Base-by-base conservation (phyloP, 2,113 vertebrate genomes). In the Perccottus glenii region DNA sequence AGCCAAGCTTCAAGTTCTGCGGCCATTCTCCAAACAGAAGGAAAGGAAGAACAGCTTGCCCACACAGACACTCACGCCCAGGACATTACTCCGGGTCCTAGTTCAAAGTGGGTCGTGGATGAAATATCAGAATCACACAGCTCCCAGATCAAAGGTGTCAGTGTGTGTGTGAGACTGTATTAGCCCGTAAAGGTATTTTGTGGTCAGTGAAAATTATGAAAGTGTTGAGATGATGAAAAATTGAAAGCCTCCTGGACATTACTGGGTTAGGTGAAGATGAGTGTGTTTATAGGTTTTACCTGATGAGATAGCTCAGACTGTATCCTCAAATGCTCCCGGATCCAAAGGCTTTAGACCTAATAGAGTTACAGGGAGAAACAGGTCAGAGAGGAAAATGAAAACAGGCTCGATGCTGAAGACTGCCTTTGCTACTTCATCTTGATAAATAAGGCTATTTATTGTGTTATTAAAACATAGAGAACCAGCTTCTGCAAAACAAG, bases 31-130 rank as follows among this genome's bases (percentile, higher is more conserved):
- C 73, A 73, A 79, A 71, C 88, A 89, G 84, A 86, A 78, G 87
- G 81, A 77, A 77, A 81, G 85, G 80, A 85, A 84, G 87, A 85
- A 83, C 83, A 78, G 74, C 66, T 67, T 82, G 74, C 80, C 78
- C 70, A 77, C 46, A 64, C 79, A 88, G 82, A 44, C 67, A 77
- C 69, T 84, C 75, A 65, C 79, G 76, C 77, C 77, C 68, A 46
- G 67, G 69, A 81, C 77, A 80, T 75, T 80, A 70, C 64, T 67
- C 46, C 61, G 60, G 80, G 80, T 65, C 72, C 44, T 1, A 78
- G 87, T 87, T 88, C 75, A 85, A 86, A 82, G 38, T 81, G 73
- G 85, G 86, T 84, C 82, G 81, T 72, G 80, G 78, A 78, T 82
- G 68, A 80, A 80, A 72, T 73, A 72, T 65, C 59, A 68, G 48